Evolutionary conservation across 2,888 invertebrate species (phyloP).

Genomic region (Synergus japonicus): DNA sequence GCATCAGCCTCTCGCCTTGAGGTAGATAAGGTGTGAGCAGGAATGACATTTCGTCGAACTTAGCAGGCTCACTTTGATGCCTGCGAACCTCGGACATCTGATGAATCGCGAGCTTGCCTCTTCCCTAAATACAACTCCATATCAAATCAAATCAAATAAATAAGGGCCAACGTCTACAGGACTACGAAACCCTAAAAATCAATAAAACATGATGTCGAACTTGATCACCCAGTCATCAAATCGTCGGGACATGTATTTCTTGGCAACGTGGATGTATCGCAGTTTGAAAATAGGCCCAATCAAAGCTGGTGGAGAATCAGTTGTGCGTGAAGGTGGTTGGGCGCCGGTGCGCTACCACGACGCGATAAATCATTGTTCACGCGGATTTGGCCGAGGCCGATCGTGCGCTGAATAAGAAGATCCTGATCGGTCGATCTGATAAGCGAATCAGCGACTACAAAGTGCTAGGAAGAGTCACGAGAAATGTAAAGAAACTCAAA

Average conservation of each 20-base stretch:
- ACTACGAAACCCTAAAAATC: not conserved
- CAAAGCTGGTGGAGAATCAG: constrained; percentile 2
- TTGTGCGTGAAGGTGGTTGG: constrained; percentile 11
- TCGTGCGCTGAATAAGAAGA: constrained; percentile 48
- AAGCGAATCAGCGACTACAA: constrained; percentile 42
- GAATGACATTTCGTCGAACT: constrained; percentile 39
- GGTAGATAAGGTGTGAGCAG: constrained; percentile 37
- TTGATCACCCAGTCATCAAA: not conserved
- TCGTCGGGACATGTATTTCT: not conserved
- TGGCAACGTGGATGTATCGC: not conserved
- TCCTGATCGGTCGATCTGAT: constrained; percentile 49
- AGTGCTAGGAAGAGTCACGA: constrained; percentile 28
- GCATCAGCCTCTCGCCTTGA: constrained; percentile 33
- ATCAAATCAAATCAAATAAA: too few relatives aligned
- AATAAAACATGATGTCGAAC: not conserved
- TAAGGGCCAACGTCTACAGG: too few relatives aligned
- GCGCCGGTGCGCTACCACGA: constrained; percentile 43
- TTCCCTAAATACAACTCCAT: not conserved
- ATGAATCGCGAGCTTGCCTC: not conserved
- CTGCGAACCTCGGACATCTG: not conserved
- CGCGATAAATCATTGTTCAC: constrained; percentile 47
- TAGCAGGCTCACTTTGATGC: not conserved
- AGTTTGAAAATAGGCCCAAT: not conserved
- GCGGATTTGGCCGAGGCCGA: constrained; percentile 43
- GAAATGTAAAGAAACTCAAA: constrained; percentile 20